Percentiles rank a stretch among this genome's conserved stretches.
Evolutionary conservation across 2,113 vertebrate genomes (phyloP).

Genomic region (Hystrix cristata): DNA sequence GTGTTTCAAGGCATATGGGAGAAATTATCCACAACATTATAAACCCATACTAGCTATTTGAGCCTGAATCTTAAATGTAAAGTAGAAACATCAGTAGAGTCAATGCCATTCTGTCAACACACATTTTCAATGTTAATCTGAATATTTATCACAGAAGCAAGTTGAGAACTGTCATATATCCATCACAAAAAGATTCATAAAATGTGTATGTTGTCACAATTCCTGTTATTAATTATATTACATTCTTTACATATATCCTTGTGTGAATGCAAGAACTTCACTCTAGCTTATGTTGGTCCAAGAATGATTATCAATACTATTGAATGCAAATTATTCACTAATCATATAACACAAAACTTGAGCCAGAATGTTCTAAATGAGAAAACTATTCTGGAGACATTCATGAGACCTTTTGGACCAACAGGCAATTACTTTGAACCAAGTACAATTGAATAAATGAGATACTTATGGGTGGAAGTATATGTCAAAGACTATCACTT

Average conservation of each 20-base stretch:
- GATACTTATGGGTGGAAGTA: not conserved
- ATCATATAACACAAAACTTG: not conserved
- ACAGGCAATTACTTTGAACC: not conserved
- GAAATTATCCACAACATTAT: not conserved
- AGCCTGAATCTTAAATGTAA: not conserved
- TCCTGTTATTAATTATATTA: not conserved
- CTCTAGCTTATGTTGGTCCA: not conserved
- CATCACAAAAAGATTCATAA: not conserved
- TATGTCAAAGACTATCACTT: not conserved
- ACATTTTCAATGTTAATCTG: constrained; percentile 10
- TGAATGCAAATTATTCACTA: not conserved
- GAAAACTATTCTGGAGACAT: not conserved
- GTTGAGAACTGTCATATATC: not conserved
- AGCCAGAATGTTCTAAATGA: not conserved
- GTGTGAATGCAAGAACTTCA: not conserved
- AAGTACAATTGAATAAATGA: not conserved
- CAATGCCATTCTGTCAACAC: not conserved
- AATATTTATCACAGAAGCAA: not conserved
- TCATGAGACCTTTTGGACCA: not conserved
- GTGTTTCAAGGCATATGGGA: not conserved
- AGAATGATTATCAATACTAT: not conserved
- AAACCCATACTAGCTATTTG: not conserved
- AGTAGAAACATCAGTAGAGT: not conserved
- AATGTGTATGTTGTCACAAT: not conserved
- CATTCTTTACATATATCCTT: not conserved